A percentile compares a stretch with the other conserved stretches of the same genome.
Evolutionary conservation across 2,113 vertebrate genomes (phyloP).

Genomic region (Pitta sordida): DNA sequence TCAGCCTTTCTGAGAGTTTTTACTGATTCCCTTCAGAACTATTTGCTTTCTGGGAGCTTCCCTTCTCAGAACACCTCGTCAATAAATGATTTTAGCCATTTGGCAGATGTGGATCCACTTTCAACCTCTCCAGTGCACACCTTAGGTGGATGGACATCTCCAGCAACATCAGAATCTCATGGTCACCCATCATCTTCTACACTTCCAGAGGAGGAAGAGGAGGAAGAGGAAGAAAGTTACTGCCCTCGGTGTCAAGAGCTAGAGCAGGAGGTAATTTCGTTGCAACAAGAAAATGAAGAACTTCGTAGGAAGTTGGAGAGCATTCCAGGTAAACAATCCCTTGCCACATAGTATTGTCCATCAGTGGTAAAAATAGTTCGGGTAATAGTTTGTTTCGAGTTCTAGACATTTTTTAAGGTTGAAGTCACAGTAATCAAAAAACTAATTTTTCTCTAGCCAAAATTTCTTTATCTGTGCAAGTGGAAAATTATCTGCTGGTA

Average conservation of each 20-base stretch:
- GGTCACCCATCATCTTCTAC: conserved; percentile 97
- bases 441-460: background rate
- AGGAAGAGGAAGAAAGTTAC: conserved; percentile 91
- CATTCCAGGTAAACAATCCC: conserved; percentile 83
- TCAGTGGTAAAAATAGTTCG: background rate
- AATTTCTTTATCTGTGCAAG: background rate
- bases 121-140: conserved; percentile 86
- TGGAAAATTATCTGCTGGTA: background rate
- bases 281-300: conserved; percentile 98
- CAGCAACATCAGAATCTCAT: conserved; percentile 92
- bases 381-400: background rate
- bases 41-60: conserved; percentile 87
- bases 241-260: conserved; percentile 95
- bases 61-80: conserved; percentile 76
- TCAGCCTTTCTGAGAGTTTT: conserved; percentile 93
- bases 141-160: conserved; percentile 92
- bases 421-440: background rate
- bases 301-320: conserved; percentile 92
- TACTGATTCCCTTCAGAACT: conserved; percentile 96
- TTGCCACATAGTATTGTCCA: background rate
- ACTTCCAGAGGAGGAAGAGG: conserved; percentile 90
- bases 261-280: conserved; percentile 95
- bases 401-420: background rate
- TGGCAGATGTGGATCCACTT: conserved; percentile 80
- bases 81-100: conserved; percentile 79